Conservation (phyloP, 30 jellyfish, hydroid and myxozoan species). For the Hydractinia echinata region DNA sequence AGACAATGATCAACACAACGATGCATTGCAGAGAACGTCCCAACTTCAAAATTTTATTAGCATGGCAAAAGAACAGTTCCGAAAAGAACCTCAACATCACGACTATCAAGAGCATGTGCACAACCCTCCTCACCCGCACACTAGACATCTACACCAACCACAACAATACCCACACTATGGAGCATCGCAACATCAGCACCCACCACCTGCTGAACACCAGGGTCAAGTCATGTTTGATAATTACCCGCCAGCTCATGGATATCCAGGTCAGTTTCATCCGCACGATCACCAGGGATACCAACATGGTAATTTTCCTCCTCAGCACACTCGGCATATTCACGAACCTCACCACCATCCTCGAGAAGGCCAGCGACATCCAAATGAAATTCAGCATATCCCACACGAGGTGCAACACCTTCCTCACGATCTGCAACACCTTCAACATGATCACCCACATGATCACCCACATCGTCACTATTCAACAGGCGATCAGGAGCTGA, state of each 20-base stretch:
- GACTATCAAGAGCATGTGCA: not conserved
- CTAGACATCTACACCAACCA: not conserved
- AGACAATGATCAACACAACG: not conserved
- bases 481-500: not conserved
- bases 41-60: not conserved
- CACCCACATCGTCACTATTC: not conserved
- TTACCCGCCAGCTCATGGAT: slow-evolving; percentile 7
- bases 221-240: slow-evolving; percentile 5
- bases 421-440: slow-evolving; percentile 1
- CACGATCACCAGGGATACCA: not conserved
- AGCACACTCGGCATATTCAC: not conserved
- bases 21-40: too few species aligned
- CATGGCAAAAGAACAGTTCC: slow-evolving; percentile 23
- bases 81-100: not conserved
- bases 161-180: not conserved
- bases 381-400: not conserved
- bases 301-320: not conserved
- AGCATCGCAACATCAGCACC: not conserved
- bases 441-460: not conserved
- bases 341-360: too few species aligned
- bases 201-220: slow-evolving; percentile 12
- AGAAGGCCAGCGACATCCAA: too few species aligned
- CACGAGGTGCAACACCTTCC: slow-evolving; percentile 8
- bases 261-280: not conserved
- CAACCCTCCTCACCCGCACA: not conserved